phyloP scores from a whole-genome alignment of 2,797 vertebrate species.

The Antennarius maculatus region DNA sequence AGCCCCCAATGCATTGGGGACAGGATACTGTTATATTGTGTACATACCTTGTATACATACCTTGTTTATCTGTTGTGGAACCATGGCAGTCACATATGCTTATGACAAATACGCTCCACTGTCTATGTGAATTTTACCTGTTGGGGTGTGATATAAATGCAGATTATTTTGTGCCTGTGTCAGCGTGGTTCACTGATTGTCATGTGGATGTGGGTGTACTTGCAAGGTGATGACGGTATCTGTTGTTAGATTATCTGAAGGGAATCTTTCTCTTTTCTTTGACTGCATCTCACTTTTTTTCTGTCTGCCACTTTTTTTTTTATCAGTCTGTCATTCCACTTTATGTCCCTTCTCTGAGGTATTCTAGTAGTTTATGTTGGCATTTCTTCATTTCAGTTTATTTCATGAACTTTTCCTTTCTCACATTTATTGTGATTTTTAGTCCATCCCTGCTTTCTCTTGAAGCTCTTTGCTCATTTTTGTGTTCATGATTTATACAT shows the following conservation, averaged over 20 bases:
- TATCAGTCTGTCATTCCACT: slow-evolving; percentile 23
- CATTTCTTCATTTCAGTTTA: slow-evolving; percentile 11
- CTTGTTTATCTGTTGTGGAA: background rate
- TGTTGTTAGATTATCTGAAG: slow-evolving; percentile 28
- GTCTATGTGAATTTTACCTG: background rate
- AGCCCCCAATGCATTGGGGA: background rate
- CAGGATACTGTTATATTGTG: background rate
- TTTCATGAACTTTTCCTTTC: slow-evolving; percentile 19
- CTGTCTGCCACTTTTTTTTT: slow-evolving; percentile 7
- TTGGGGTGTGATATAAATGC: background rate
- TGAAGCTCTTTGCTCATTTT: background rate
- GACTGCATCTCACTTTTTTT: slow-evolving; percentile 11
- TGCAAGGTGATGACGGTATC: slow-evolving; percentile 46
- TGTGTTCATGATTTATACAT: background rate
- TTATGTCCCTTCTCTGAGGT: slow-evolving; percentile 5
- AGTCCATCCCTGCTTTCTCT: background rate
- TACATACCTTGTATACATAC: background rate
- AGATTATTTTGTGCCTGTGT: slow-evolving; percentile 21
- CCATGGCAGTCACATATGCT: background rate
- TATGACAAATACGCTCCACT: slow-evolving; percentile 19
- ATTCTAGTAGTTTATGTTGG: slow-evolving; percentile 24
- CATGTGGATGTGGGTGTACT: slow-evolving; percentile 12
- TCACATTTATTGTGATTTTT: slow-evolving; percentile 12
- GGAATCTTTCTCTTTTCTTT: slow-evolving; percentile 6
- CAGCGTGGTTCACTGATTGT: slow-evolving; percentile 8